Percentiles rank a stretch among this genome's conserved stretches.
Conservation (phyloP, 2,888 invertebrate genomes). For the Drosophila lacicola region DNA sequence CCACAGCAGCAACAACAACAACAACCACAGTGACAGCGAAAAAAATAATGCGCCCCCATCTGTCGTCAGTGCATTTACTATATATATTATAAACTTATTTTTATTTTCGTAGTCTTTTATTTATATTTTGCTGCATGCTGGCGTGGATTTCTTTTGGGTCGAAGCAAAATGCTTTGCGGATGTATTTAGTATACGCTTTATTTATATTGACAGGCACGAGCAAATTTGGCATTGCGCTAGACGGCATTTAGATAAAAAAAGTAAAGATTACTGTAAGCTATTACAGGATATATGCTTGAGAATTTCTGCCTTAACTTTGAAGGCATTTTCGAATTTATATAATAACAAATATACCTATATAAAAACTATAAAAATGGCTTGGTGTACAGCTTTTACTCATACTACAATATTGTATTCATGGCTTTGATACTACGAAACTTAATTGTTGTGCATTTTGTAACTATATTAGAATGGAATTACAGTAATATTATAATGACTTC, state of each 20-base stretch:
- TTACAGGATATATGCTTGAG: too few species aligned
- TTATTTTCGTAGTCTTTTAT: conserved; percentile 2
- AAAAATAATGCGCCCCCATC: conserved; percentile 59
- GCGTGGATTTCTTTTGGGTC: conserved; percentile 21
- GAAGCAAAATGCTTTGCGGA: conserved; percentile 41
- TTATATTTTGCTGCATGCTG: conserved; percentile 38
- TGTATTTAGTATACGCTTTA: conserved; percentile 56
- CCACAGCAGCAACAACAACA: conserved; percentile 18
- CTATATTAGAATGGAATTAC: too few species aligned
- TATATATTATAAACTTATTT: conserved; percentile 7
- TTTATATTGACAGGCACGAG: conserved; percentile 58
- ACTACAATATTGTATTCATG: too few species aligned
- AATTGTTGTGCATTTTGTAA: too few species aligned
- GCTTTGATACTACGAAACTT: too few species aligned
- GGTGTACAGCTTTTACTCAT: too few species aligned
- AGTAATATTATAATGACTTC: too few species aligned
- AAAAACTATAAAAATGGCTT: too few species aligned
- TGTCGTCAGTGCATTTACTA: conserved; percentile 29
- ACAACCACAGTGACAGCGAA: conserved; percentile 20
- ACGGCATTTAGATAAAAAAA: conserved; percentile 26
- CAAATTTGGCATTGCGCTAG: conserved; percentile 26
- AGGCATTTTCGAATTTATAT: too few species aligned
- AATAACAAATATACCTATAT: too few species aligned
- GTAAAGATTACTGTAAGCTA: conserved; percentile 3
- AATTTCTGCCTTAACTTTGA: too few species aligned